phyloP scores from a whole-genome alignment of 53 echinoderm and acorn worm species.

The Apostichopus leukothele region DNA sequence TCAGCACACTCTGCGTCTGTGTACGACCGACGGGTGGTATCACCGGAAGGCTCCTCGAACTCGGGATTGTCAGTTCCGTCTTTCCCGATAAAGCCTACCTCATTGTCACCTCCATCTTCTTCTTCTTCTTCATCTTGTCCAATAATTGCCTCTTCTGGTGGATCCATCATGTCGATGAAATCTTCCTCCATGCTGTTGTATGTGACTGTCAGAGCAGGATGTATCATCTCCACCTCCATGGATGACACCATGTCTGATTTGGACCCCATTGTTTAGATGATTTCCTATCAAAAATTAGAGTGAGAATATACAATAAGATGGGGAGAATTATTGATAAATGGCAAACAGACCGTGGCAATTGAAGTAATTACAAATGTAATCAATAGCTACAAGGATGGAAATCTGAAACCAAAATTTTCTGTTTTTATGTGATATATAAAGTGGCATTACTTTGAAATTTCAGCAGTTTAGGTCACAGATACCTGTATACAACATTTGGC shows the following conservation, averaged over 20 bases:
- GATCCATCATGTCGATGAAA: slow-evolving; percentile 50
- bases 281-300: neutral
- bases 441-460: no score
- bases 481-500: no score
- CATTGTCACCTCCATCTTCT: neutral
- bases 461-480: no score
- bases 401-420: no score
- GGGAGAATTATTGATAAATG: no score
- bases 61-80: neutral
- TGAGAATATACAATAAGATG: neutral
- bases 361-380: no score
- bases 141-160: slow-evolving; percentile 6
- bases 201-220: slow-evolving; percentile 8
- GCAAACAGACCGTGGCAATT: no score
- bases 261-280: slow-evolving; percentile 34
- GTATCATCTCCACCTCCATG: slow-evolving; percentile 34
- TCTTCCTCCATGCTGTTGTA: slow-evolving; percentile 37
- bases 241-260: slow-evolving; percentile 42
- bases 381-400: no score
- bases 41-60: neutral
- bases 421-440: no score
- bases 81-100: neutral
- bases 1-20: neutral
- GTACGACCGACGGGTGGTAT: neutral
- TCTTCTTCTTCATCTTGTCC: neutral